Percentiles rank a stretch among this genome's conserved stretches.
phyloP scores from a whole-genome alignment of 2,888 invertebrate genomes.

The Tachina fera region DNA sequence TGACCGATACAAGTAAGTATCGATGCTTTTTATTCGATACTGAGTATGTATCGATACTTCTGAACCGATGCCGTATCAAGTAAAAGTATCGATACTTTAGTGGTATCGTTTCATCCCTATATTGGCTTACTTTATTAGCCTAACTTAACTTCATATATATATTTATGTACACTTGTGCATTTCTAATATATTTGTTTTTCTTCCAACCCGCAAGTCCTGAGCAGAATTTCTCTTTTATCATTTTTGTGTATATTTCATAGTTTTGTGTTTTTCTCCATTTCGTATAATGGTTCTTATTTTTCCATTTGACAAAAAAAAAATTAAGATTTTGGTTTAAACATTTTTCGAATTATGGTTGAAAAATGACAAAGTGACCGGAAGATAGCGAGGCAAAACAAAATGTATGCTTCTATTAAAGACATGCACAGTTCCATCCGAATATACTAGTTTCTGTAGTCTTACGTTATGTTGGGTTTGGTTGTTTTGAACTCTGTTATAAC shows the following conservation, averaged over 20 bases:
- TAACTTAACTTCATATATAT: no score
- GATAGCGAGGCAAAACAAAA: constrained; percentile 71
- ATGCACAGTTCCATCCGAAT: no score
- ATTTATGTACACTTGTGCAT: neutral
- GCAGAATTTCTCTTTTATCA: neutral
- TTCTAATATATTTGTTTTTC: constrained; percentile 43
- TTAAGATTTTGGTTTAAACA: constrained; percentile 36
- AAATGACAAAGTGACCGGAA: constrained; percentile 81
- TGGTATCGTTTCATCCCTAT: no score
- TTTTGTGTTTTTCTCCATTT: neutral
- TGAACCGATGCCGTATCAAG: no score
- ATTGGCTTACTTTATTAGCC: no score
- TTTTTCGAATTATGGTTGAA: constrained; percentile 77
- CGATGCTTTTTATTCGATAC: no score
- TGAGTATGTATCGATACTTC: no score
- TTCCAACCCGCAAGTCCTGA: neutral
- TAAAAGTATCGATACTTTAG: no score
- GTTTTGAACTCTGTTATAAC: no score
- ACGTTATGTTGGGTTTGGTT: no score
- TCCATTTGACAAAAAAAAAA: constrained; percentile 1
- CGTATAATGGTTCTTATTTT: constrained; percentile 2
- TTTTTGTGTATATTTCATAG: neutral
- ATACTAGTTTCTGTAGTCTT: no score
- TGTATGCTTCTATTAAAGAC: neutral
- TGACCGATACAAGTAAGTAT: no score